Evolutionary conservation across 92 coral and sea anemone genomes (phyloP), one percentile per base, ranked within the genome.

Genomic region (Phymanthus crucifer): DNA sequence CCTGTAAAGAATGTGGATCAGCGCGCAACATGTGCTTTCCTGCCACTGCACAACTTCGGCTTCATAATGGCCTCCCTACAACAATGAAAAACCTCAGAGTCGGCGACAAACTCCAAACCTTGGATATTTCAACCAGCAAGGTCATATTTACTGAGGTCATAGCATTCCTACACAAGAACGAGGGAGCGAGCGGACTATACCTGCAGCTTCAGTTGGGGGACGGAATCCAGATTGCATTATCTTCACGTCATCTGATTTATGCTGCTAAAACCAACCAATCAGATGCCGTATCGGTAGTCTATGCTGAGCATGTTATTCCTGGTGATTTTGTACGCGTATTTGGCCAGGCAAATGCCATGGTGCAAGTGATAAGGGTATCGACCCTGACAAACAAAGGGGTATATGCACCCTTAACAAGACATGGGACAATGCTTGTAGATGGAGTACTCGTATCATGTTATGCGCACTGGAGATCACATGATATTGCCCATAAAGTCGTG

Each of bases 21-120:
- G 80, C 92, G 19, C 83, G 93, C 18, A 73, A 52, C 1, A 83
- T 87, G 77, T 92, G 97, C 84, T 92, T 92, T 77, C 97, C 97
- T 37, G 83, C 85, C 74, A 80, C 52, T 54, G 83, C 92, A 26
- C 72, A 36, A 23, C 81, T 92, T 73, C 83, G 81, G 58, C 69
- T 92, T 34, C 82, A 84, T 67, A 80, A 85, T 3, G 97, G 97
- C 46, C 80, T 21, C 65, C 47, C 27, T 50, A 72, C 81, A 50
- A 36, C 72, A 1, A 83, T 92, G 89, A 45, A 72, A 27, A 67
- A 80, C 33, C 70, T 92, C 71, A 75, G 64, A 12, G 27, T 92
- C 43, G 97, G 97, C 24, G 87, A 89, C 83, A 67, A 78, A 50
- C 83, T 92, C 29, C 77, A 80, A 74, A 92, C 97, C 40, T 43